Base-by-base conservation (phyloP, 2,888 invertebrate species). In the Mimumesa dahlbomi region DNA sequence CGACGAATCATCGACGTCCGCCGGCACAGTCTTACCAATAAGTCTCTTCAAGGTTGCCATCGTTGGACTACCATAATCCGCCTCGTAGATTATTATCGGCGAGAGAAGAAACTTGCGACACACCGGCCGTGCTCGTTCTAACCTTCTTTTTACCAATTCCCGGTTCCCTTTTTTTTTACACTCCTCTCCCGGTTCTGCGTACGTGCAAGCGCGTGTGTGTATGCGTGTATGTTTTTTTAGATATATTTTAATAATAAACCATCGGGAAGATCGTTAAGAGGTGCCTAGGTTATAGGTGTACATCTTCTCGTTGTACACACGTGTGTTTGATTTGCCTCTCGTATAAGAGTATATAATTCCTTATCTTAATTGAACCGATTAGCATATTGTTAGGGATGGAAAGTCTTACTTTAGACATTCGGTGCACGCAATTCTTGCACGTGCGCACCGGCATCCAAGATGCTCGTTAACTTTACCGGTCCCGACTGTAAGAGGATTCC, bases 81-180 rank as follows among this genome's bases (percentile, higher is more conserved):
- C 67, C 75, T 75, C 68, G 75, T 81, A 77, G 81, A 82, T 82
- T 75, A 82, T 61, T 80, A 83, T 79, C 81, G 71, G 58, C 64
- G 72, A 65, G 72, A 74, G 62, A 71, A 67, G 81, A 74, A 77
- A 62, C 76, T 84, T 81, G 83, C 83, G 82, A 83, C 83, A 83
- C 62, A 45, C 58, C 50, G 66, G 61, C 56, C 67, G 34, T 31
- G 36, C 14, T 58, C 52, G 45, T 42, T 50, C 49, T 53, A 50
- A 14, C 25, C 21, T 52, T 40, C 31, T 7, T 29, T 45, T 46
- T 57, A 45, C 29, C 16, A 21, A 13, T 31, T 54, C n/a, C 52
- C 40, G 5, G 4, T 40, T 52, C 31, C 40, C 50, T 45, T 11
- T 31, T 38, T 22, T 29, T 11, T 5, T 21, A n/a, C 25, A 16